Percentiles rank a stretch among this genome's conserved stretches.
phyloP scores from a whole-genome alignment of 2,797 vertebrate species.

The Syngnathus rostellatus region DNA sequence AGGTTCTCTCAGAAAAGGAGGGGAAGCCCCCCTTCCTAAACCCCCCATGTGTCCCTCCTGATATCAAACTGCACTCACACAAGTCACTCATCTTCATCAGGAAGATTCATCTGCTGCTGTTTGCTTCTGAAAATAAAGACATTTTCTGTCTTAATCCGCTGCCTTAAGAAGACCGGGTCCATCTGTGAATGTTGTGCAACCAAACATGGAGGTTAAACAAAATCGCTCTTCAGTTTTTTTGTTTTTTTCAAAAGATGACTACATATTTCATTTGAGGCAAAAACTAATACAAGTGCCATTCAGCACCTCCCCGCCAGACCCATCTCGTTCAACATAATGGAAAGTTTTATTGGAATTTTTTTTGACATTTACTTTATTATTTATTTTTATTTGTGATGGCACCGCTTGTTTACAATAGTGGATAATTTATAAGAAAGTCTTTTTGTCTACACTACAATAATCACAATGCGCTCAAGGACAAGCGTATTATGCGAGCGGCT shows the following conservation, averaged over 20 bases:
- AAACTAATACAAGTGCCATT: neutral
- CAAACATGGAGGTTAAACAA: neutral
- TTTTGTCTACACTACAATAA: neutral
- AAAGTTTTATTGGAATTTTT: neutral
- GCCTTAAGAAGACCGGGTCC: neutral
- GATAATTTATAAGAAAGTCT: slow-evolving; percentile 9
- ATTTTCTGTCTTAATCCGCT: neutral
- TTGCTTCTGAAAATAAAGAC: neutral
- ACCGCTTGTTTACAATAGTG: neutral
- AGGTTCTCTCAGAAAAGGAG: slow-evolving; percentile 43
- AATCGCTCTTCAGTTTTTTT: neutral
- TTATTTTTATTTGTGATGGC: neutral
- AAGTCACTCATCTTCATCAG: neutral
- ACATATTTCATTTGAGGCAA: neutral
- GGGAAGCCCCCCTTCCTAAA: slow-evolving; percentile 7
- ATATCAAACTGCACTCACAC: slow-evolving; percentile 12
- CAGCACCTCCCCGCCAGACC: too few species aligned
- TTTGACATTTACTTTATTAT: neutral
- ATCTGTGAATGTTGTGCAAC: slow-evolving; percentile 3
- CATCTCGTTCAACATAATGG: neutral
- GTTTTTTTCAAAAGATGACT: neutral
- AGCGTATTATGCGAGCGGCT: slow-evolving; percentile 11
- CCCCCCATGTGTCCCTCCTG: slow-evolving; percentile 28
- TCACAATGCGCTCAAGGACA: slow-evolving; percentile 2
- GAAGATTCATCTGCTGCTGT: neutral